Percentiles rank a stretch among this genome's conserved stretches.
These are phyloP conservation scores for Paragorgia papillata DNA, from an alignment of 92 coral and sea anemone genomes.

Conservation along the genomic window DNA sequence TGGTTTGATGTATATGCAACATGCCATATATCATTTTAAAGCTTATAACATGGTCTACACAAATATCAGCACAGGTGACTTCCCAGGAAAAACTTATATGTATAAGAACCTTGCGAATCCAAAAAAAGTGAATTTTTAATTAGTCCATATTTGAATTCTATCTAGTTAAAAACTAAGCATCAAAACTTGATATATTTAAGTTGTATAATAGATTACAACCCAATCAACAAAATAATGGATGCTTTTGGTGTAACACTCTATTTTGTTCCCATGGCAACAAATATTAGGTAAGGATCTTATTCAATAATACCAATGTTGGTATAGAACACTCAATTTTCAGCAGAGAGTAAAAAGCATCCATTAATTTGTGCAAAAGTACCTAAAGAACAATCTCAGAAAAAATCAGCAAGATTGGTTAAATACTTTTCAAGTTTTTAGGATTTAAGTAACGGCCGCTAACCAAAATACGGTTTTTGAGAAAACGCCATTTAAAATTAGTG, in stretches of 20 bases:
- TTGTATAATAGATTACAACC: slow-evolving; percentile 6
- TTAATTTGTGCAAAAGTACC: too few species aligned
- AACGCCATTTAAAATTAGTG: slow-evolving; percentile 25
- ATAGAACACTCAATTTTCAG: slow-evolving; percentile 24
- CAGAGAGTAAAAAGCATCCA: too few species aligned
- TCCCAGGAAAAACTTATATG: slow-evolving; percentile 9
- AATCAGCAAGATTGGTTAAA: too few species aligned
- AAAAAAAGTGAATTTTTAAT: slow-evolving; percentile 16
- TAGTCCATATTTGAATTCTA: slow-evolving; percentile 8
- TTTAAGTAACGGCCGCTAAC: slow-evolving; percentile 18
- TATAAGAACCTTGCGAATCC: slow-evolving; percentile 1
- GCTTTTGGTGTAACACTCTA: slow-evolving; percentile 21
- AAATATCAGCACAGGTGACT: slow-evolving; percentile 20
- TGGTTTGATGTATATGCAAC: slow-evolving; percentile 20
- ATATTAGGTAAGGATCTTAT: too few species aligned
- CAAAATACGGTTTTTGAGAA: slow-evolving; percentile 30
- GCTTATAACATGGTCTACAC: slow-evolving; percentile 19
- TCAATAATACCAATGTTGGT: slow-evolving; percentile 13
- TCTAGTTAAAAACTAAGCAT: slow-evolving; percentile 17
- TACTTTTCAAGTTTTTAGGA: slow-evolving; percentile 25
- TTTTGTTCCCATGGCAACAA: too few species aligned
- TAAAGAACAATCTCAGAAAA: too few species aligned
- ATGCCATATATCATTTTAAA: slow-evolving; percentile 38
- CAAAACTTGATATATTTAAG: slow-evolving; percentile 4
- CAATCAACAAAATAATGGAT: slow-evolving; percentile 27